Evolutionary conservation across 1,140 invertebrate genomes (phyloP).

Genomic region (Leptopilina boulardi): DNA sequence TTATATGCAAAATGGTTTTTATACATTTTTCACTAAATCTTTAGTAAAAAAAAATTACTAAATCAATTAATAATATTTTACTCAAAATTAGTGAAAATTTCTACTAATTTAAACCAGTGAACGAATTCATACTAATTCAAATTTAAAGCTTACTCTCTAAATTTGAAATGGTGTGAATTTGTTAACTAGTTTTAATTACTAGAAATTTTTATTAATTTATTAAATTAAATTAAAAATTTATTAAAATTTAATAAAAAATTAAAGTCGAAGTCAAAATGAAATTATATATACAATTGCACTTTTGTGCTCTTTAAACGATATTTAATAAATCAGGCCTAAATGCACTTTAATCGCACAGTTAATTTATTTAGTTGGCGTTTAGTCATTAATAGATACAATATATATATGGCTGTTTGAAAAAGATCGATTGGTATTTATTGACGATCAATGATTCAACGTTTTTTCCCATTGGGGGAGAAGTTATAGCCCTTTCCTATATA

Average conservation of each 20-base stretch:
- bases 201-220: neutral
- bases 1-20: too few species aligned
- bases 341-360: constrained; percentile 74
- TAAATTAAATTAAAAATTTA: constrained; percentile 29
- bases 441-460: constrained; percentile 70
- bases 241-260: constrained; percentile 13
- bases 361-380: constrained; percentile 74
- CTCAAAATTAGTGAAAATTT: too few species aligned
- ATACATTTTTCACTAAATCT: too few species aligned
- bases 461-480: constrained; percentile 51
- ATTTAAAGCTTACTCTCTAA: too few species aligned
- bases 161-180: too few species aligned
- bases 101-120: too few species aligned
- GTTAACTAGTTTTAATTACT: too few species aligned
- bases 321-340: constrained; percentile 52
- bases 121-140: too few species aligned
- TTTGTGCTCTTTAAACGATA: constrained; percentile 46
- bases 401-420: too few species aligned
- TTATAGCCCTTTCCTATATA: constrained; percentile 39
- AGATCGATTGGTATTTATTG: constrained; percentile 75
- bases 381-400: constrained; percentile 71
- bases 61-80: too few species aligned
- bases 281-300: too few species aligned
- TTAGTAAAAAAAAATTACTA: too few species aligned
- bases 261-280: neutral